Evolutionary conservation across 1,140 invertebrate genomes (phyloP).

Genomic region (Ceratosolen solmsi): DNA sequence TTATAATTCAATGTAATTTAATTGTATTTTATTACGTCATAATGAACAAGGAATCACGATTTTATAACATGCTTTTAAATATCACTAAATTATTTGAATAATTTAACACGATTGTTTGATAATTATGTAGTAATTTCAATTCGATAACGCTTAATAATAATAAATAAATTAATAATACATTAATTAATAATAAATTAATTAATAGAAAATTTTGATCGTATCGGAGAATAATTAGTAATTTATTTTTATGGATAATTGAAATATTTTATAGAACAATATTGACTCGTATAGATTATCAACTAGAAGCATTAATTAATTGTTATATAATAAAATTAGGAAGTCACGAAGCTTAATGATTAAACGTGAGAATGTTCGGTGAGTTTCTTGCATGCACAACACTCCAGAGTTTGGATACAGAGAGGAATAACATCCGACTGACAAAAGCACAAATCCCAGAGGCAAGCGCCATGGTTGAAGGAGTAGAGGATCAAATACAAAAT

Average conservation of each 20-base stretch:
- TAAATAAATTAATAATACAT: too few relatives aligned
- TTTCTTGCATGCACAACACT: conserved; percentile 66
- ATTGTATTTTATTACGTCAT: too few relatives aligned
- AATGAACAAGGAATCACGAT: too few relatives aligned
- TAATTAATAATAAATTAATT: too few relatives aligned
- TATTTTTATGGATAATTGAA: too few relatives aligned
- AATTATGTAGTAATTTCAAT: too few relatives aligned
- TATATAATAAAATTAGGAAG: conserved; percentile 19
- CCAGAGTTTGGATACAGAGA: conserved; percentile 69
- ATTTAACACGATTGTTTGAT: too few relatives aligned
- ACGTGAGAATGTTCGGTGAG: conserved; percentile 45
- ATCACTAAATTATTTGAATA: too few relatives aligned
- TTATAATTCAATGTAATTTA: not conserved
- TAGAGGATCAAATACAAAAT: conserved; percentile 43
- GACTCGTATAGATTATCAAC: not conserved
- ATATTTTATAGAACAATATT: not conserved
- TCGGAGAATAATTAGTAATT: too few relatives aligned
- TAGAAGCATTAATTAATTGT: not conserved
- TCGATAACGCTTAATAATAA: too few relatives aligned
- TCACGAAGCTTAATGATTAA: conserved; percentile 32
- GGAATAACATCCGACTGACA: conserved; percentile 57
- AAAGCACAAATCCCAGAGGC: conserved; percentile 51
- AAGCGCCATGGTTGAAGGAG: conserved; percentile 46
- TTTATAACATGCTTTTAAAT: too few relatives aligned
- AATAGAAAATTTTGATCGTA: too few relatives aligned